Evolutionary conservation across 1,140 invertebrate species (phyloP).

Genomic region (Eurosta solidaginis): DNA sequence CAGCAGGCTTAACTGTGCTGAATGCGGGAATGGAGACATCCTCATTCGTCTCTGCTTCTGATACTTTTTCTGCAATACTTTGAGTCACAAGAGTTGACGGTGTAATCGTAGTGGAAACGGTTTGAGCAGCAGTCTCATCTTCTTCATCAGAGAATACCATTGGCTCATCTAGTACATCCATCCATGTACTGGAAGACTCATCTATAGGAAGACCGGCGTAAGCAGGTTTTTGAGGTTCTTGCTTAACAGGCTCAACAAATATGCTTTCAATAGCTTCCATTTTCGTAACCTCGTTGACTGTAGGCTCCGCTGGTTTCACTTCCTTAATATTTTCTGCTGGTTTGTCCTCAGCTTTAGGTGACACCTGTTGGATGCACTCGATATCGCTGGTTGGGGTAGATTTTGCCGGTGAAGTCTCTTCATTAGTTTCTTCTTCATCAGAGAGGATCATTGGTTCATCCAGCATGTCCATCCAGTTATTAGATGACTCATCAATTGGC

Average conservation of each 20-base stretch:
- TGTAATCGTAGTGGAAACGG: too few relatives aligned
- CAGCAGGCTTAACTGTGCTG: too few relatives aligned
- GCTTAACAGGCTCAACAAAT: not conserved
- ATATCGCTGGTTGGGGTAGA: too few relatives aligned
- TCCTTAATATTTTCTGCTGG: not conserved
- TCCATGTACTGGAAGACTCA: constrained; percentile 60
- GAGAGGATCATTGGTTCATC: constrained; percentile 63
- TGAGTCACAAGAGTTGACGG: not conserved
- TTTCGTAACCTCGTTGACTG: not conserved
- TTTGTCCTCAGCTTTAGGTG: constrained; percentile 24
- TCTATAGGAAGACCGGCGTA: constrained; percentile 61
- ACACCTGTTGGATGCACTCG: not conserved
- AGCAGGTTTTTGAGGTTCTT: constrained; percentile 39
- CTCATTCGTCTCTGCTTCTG: constrained; percentile 14
- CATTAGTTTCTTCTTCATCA: constrained; percentile 51
- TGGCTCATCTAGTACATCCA: constrained; percentile 61
- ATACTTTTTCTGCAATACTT: not conserved
- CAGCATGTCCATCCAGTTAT: constrained; percentile 59
- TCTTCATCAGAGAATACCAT: constrained; percentile 37
- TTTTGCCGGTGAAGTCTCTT: not conserved
- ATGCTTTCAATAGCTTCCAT: not conserved
- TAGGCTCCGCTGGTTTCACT: not conserved
- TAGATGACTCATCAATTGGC: constrained; percentile 60
- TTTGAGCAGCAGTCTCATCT: not conserved
- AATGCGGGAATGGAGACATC: too few relatives aligned